phyloP scores from a whole-genome alignment of 2,888 invertebrate species.

The Troides aeacus region DNA sequence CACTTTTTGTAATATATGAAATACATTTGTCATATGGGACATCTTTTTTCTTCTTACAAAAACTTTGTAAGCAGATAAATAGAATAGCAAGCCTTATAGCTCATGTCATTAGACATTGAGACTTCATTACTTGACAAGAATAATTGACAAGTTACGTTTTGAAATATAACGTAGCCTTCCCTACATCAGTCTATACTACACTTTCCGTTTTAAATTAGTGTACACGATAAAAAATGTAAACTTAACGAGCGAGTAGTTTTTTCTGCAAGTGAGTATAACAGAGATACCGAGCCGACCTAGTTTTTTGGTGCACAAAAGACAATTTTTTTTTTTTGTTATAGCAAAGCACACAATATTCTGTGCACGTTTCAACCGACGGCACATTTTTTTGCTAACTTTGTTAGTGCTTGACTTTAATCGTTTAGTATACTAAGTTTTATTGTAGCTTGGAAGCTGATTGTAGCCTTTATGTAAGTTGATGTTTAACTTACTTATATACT shows the following conservation, averaged over 20 bases:
- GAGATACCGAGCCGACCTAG: neutral
- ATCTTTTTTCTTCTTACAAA: too few species aligned
- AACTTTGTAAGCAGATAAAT: too few species aligned
- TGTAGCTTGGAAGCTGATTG: neutral
- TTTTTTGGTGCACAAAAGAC: constrained; percentile 1
- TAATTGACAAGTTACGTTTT: too few species aligned
- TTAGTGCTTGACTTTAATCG: constrained; percentile 1
- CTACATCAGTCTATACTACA: neutral
- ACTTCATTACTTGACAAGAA: too few species aligned
- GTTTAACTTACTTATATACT: too few species aligned
- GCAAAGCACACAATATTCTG: neutral
- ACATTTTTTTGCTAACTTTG: constrained; percentile 3
- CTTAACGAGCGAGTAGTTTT: neutral
- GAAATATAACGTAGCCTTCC: too few species aligned
- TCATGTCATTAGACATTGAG: too few species aligned
- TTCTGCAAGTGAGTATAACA: neutral
- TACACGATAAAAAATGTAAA: constrained; percentile 1
- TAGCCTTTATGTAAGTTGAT: neutral
- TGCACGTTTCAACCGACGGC: neutral
- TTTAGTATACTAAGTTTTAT: neutral
- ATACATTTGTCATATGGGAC: too few species aligned
- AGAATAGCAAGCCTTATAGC: too few species aligned
- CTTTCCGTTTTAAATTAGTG: neutral
- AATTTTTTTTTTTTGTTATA: neutral
- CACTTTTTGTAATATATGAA: too few species aligned